Conservation (phyloP, 2,888 invertebrate species). For the Luperina testacea region DNA sequence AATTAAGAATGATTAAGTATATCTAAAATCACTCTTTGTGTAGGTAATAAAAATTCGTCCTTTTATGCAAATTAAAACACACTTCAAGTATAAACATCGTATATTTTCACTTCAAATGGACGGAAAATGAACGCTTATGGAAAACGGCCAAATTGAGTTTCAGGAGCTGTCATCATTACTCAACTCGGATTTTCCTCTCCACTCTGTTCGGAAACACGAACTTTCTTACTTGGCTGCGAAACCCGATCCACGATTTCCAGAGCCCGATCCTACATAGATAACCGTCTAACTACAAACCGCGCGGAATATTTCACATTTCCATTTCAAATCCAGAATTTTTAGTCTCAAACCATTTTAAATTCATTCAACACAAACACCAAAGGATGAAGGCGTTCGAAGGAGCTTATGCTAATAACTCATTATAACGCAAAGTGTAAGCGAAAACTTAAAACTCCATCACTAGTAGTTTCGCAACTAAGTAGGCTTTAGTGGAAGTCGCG, state of each 20-base stretch:
- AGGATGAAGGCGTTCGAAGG: conserved; percentile 34
- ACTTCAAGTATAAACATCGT: conserved; percentile 49
- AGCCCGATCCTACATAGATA: not conserved
- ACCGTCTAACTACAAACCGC: conserved; percentile 7
- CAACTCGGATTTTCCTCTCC: conserved; percentile 57
- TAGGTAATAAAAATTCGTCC: not conserved
- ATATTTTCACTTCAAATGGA: conserved; percentile 44
- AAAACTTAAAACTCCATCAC: conserved; percentile 61
- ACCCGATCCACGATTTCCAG: not conserved
- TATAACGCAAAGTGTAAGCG: conserved; percentile 60
- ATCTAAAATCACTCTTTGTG: conserved; percentile 20
- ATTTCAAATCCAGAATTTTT: conserved; percentile 48
- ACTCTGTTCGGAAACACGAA: conserved; percentile 31
- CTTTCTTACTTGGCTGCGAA: conserved; percentile 24
- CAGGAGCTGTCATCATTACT: conserved; percentile 61
- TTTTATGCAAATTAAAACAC: conserved; percentile 51
- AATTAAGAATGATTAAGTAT: conserved; percentile 17
- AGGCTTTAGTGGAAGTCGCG: conserved; percentile 58
- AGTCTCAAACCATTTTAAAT: conserved; percentile 50
- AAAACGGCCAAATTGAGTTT: conserved; percentile 62
- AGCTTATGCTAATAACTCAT: conserved; percentile 64
- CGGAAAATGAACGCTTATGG: conserved; percentile 60
- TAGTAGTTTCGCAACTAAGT: conserved; percentile 54
- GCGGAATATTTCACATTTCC: conserved; percentile 31
- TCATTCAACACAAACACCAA: conserved; percentile 54